phyloP scores from a whole-genome alignment of 2,113 vertebrate species.

The Podocnemis expansa region DNA sequence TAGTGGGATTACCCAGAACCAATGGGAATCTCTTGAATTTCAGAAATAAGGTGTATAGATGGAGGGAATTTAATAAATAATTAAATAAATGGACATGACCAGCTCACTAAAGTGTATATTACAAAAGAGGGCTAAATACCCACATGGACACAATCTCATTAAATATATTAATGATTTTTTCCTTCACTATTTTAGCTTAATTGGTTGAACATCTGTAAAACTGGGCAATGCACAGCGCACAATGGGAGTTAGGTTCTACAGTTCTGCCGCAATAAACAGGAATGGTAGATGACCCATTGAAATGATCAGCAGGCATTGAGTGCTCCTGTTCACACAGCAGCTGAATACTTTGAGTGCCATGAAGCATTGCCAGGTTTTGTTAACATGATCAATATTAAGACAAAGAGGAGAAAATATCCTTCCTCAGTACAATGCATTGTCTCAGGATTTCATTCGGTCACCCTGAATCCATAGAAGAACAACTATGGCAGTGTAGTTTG shows the following conservation, averaged over 20 bases:
- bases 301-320: not conserved
- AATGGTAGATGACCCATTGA: not conserved
- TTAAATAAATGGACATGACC: not conserved
- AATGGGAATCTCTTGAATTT: conserved; percentile 22
- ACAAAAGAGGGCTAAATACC: conserved; percentile 17
- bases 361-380: not conserved
- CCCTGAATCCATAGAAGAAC: not conserved
- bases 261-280: not conserved
- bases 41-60: conserved; percentile 4
- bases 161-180: conserved; percentile 30
- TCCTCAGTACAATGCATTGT: not conserved
- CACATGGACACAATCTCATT: conserved; percentile 23
- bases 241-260: not conserved
- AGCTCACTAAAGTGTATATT: conserved; percentile 36
- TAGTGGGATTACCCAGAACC: not conserved
- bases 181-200: conserved; percentile 21
- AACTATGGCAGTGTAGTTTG: not conserved
- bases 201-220: not conserved
- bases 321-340: not conserved
- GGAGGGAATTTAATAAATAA: conserved; percentile 6
- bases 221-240: not conserved
- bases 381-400: not conserved
- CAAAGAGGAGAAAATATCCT: not conserved
- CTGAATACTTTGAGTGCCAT: not conserved
- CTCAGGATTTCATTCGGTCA: not conserved